Evolutionary conservation across 2,888 invertebrate genomes (phyloP).

Genomic region (Eudasyphora cyanicolor): DNA sequence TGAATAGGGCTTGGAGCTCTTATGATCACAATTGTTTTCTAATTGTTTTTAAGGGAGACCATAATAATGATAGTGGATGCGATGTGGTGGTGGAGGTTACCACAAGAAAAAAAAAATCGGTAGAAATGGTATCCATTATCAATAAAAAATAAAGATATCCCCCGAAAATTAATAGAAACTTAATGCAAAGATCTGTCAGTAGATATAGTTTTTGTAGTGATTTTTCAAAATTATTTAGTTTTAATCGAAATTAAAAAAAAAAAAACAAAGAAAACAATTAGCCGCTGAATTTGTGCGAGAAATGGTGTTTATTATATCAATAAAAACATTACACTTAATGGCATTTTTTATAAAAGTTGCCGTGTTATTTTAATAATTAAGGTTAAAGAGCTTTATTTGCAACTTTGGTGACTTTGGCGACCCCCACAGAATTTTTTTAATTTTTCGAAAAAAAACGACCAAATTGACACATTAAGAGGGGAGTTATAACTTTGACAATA

Average conservation of each 20-base stretch:
- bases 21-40: conserved; percentile 8
- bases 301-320: no score
- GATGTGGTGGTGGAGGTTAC: neutral
- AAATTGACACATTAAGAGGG: no score
- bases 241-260: neutral
- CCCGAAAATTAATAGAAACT: neutral
- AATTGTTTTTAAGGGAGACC: neutral
- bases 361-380: no score
- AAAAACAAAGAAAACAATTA: neutral
- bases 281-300: no score
- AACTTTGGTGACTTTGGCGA: no score
- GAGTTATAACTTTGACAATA: no score
- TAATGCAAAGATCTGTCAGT: neutral
- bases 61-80: neutral
- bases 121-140: conserved; percentile 13
- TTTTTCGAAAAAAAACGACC: no score
- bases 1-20: neutral
- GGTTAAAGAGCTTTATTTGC: no score
- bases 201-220: neutral
- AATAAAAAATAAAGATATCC: neutral
- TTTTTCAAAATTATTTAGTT: neutral
- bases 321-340: no score
- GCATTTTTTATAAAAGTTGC: no score
- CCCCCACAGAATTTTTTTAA: no score
- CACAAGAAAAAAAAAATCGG: no score